Evolutionary conservation across 2,797 vertebrate species (phyloP).

Genomic region (Brachymystax lenok): DNA sequence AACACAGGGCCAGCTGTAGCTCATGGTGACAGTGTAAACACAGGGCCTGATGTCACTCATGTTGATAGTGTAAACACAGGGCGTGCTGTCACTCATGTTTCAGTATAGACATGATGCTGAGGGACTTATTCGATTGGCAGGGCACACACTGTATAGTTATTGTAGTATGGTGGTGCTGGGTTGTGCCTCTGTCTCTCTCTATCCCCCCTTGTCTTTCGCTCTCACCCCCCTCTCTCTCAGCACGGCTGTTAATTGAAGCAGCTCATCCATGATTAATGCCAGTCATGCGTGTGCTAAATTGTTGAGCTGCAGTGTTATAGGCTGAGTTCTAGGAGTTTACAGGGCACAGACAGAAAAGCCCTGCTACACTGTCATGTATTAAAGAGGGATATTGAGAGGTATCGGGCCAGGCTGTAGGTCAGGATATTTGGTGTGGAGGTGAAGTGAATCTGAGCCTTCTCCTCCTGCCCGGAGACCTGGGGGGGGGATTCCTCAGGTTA

Average conservation of each 20-base stretch:
- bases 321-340: not conserved
- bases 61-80: no score
- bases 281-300: not conserved
- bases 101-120: no score
- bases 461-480: not conserved
- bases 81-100: no score
- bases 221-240: not conserved
- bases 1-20: no score
- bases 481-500: not conserved
- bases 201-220: not conserved
- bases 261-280: not conserved
- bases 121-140: no score
- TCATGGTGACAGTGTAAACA: no score
- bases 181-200: not conserved
- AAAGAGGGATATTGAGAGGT: not conserved
- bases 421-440: not conserved
- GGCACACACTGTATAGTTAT: no score
- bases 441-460: not conserved
- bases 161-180: no score
- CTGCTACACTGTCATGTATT: not conserved
- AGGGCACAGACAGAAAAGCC: not conserved
- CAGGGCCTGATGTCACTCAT: no score
- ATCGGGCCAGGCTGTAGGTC: not conserved
- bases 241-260: conserved; percentile 3
- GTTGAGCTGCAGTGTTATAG: not conserved